These are phyloP conservation scores for Ceratosolen solmsi DNA, from an alignment of 1,140 invertebrate species.

Conservation along the genomic window DNA sequence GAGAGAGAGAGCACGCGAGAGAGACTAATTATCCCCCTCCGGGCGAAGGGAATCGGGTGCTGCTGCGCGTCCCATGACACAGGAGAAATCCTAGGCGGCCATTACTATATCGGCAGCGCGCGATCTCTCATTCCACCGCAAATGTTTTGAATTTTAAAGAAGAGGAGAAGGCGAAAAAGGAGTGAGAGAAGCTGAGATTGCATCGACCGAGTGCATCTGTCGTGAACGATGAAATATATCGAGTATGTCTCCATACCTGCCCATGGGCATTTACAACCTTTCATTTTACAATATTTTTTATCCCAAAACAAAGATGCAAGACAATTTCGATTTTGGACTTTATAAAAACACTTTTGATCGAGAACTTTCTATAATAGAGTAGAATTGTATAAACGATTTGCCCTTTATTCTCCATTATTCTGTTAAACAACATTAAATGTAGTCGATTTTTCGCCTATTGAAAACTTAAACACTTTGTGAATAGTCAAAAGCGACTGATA, in stretches of 20 bases:
- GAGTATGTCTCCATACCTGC: not conserved
- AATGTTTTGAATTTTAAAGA: conserved; percentile 57
- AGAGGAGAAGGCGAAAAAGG: conserved; percentile 30
- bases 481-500: too few species aligned
- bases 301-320: not conserved
- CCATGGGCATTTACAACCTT: not conserved
- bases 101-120: conserved; percentile 59
- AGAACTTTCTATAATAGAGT: not conserved
- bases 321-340: conserved; percentile 2
- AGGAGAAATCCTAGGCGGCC: conserved; percentile 59
- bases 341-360: not conserved
- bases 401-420: too few species aligned
- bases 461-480: too few species aligned
- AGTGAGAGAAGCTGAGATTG: not conserved
- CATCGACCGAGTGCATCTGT: conserved; percentile 30
- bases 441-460: too few species aligned
- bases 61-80: conserved; percentile 53
- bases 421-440: too few species aligned
- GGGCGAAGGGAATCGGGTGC: conserved; percentile 54
- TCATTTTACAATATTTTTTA: not conserved
- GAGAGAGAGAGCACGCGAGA: conserved; percentile 33
- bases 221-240: not conserved
- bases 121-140: conserved; percentile 54
- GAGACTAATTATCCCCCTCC: conserved; percentile 59
- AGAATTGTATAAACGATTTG: too few species aligned